Evolutionary conservation across 2,113 vertebrate genomes (phyloP), one percentile per base, ranked within the genome.

Genomic region (Cinclus cinclus): DNA sequence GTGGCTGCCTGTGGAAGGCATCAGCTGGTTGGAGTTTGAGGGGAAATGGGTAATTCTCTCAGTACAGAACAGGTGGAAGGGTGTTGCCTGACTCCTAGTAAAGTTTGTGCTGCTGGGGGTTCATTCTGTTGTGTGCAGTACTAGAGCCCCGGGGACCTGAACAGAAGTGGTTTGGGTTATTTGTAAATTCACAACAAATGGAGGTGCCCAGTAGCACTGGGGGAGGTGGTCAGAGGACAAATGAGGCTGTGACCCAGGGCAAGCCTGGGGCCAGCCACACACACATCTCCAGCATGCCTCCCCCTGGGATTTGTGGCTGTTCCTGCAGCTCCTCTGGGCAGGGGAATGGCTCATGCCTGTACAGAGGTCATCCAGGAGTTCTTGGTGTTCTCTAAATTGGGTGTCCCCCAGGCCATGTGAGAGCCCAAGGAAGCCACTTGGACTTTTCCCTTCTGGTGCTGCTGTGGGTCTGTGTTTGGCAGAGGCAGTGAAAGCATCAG

Each of bases 381-480:
- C 46, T 23, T 41, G 41, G 8, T 65, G 27, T 20, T 39, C 52
- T 47, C 67, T 27, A 5, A 39, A 55, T 1, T 24, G 24, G 2
- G 24, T 33, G 5, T 76, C 6, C 79, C 59, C 28, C 23, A 76
- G 80, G 62, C 74, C 23, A 4, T 9, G 33, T 2, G 28, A 46
- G 12, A 75, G 56, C 42, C 52, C 27, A 21, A 55, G 28, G n/a
- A 49, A 70, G 19, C 19, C 18, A 33, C 15, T 1, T 0, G 2
- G 11, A 22, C 5, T 19, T 37, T 39, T 53, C 41, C 31, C 39
- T 42, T 39, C 55, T 52, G 19, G 0, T 2, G 6, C 50, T 27
- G 14, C 46, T 53, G 6, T 4, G 1, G 35, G 41, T 13, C 64
- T 18, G 1, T 35, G 23, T 5, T 0, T 1, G 65, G 81, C 58